Evolutionary conservation across 1,140 invertebrate species (phyloP), one percentile per base, ranked within the genome.

Genomic region (Cheumatopsyche charites): DNA sequence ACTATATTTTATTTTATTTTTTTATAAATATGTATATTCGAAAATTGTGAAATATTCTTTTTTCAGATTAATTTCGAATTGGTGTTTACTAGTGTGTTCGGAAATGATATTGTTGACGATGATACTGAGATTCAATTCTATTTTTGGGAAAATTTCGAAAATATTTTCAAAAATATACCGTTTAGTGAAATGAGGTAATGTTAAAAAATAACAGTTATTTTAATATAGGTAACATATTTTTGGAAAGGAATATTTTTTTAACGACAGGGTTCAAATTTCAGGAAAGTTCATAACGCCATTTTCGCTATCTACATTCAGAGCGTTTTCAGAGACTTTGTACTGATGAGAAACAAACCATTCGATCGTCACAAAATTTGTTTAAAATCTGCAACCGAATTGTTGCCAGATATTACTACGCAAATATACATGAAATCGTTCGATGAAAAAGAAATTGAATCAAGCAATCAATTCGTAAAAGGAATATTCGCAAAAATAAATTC

Each of bases 61-160:
- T 36, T 52, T n/a, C 47, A 52, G 47, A 13, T 52, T 52, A 15
- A 52, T 52, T 52, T 15, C n/a, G 47, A 52, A 7, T 17, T 17
- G 6, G 19, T 17, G 13, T 52, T 52, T 17, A 1, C 9, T 17
- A 52, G 1, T 1, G 19, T 52, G 1, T 17, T 52, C 1, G 47
- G 15, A 52, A 17, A 17, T 52, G 7, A 6, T 17, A n/a, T 17
- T 1, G 9, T 1, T 17, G 47, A 52, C 1, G 9, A 17, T 7
- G 47, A 52, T 17, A 17, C 17, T 4, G 17, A 19, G 19, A 52
- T 52, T 17, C 0, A 17, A 52, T 1, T 19, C 1, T 52, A 52
- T 52, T 52, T 52, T 52, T 17, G n/a, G 19, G 47, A 52, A 11
- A 52, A 52, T 52, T 19, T 52, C 19, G 6, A 52, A 5, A 5